Evolutionary conservation across 2,797 vertebrate genomes (phyloP), one percentile per base, ranked within the genome.

Genomic region (Epinephelus malabaricus): DNA sequence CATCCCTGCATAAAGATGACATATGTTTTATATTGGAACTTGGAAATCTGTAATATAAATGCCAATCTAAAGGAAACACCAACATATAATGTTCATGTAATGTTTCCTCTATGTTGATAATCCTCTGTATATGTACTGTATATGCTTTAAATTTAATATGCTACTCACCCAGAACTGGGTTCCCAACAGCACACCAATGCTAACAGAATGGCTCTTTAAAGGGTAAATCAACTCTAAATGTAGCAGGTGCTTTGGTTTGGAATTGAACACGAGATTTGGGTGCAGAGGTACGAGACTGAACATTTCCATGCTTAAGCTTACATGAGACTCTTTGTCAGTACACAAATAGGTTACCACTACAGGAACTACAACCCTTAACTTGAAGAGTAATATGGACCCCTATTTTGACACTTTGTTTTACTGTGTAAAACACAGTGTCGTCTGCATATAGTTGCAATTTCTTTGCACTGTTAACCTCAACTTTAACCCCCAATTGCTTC

Each of bases 71-170:
- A 81, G 69, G 69, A 82, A 73, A 74, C 68, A 2, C 17, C 14
- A 34, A 40, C n/a, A 47, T 69, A 49, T 73, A 30, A 47, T 9
- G n/a, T 86, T 30, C 51, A 56, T 17, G 34, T 73, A 47, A 68
- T n/a, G 59, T 81, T 87, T 63, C 84, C 84, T 86, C 70, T 72
- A 46, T 59, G 76, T 76, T 76, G 61, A 51, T 63, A 54, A 51
- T n/a, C 43, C 63, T 78, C 51, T 86, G 72, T 85, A 21, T 46
- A 61, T 85, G 76, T 67, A 27, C 23, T 85, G 73, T 85, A 84
- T 14, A 81, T 86, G 70, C 67, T 88, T 87, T 75, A 18, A 66
- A 21, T 72, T 65, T 18, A 60, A 62, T 73, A 58, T 76, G 23
- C 60, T 43, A 21, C 6, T 5, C 25, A 49, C 23, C 25, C 34